These are phyloP conservation scores for Agonopterix alstromeriana DNA, from an alignment of 2,888 invertebrate species.

Conservation along the genomic window DNA sequence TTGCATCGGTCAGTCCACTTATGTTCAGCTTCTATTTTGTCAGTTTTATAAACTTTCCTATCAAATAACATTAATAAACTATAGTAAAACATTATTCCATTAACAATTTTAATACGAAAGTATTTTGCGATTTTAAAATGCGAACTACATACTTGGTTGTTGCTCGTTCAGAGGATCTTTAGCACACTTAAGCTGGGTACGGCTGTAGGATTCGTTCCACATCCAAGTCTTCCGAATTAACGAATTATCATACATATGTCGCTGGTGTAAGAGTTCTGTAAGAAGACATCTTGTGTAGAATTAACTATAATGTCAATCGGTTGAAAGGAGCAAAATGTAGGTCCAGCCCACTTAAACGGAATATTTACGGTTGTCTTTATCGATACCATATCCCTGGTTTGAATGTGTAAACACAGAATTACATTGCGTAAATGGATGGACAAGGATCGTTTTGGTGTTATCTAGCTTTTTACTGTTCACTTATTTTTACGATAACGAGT, in stretches of 20 bases:
- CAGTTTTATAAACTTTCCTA: slow-evolving; percentile 22
- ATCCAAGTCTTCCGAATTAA: no score
- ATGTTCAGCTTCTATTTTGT: not conserved
- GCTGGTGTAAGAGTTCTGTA: no score
- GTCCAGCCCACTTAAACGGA: slow-evolving; percentile 49
- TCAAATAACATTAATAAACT: slow-evolving; percentile 28
- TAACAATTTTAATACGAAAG: slow-evolving; percentile 36
- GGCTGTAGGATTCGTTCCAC: slow-evolving; percentile 11
- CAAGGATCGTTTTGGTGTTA: slow-evolving; percentile 31
- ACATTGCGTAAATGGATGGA: slow-evolving; percentile 32
- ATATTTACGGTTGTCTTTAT: slow-evolving; percentile 60
- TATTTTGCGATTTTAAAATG: slow-evolving; percentile 41
- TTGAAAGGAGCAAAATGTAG: slow-evolving; percentile 38
- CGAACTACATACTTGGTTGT: slow-evolving; percentile 23
- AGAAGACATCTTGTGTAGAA: no score
- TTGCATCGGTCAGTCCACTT: no score
- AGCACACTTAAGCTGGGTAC: slow-evolving; percentile 25
- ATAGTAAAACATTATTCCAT: slow-evolving; percentile 38
- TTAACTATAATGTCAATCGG: slow-evolving; percentile 9
- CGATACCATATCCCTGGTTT: slow-evolving; percentile 36
- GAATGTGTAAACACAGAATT: slow-evolving; percentile 43
- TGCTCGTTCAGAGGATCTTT: slow-evolving; percentile 31
- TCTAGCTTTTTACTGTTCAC: slow-evolving; percentile 44
- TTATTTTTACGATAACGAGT: slow-evolving; percentile 20
- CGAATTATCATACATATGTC: no score